These are phyloP conservation scores for Limnothrissa miodon DNA, from an alignment of 2,113 vertebrate species.

Conservation along the genomic window DNA sequence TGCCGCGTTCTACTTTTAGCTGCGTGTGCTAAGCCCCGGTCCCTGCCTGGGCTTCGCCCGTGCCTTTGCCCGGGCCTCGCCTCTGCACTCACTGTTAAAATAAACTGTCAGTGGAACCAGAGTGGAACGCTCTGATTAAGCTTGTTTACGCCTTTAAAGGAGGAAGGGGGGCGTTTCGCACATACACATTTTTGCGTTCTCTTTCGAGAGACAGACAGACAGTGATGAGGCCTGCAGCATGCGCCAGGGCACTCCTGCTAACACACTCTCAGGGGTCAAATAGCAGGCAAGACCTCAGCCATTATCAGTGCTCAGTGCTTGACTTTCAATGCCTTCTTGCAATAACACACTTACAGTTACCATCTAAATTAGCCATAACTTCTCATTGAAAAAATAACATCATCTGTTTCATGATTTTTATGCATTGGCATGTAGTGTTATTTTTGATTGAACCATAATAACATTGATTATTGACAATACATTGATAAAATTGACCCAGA, in stretches of 20 bases:
- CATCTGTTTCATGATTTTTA: neutral
- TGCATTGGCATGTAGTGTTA: neutral
- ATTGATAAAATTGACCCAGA: too few species aligned
- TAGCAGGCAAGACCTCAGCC: conserved; percentile 5
- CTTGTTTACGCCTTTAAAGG: conserved; percentile 50
- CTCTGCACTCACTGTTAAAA: conserved; percentile 38
- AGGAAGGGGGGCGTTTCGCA: neutral
- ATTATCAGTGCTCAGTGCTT: neutral
- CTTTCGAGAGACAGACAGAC: conserved; percentile 12
- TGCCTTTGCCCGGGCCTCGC: conserved; percentile 22
- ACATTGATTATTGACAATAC: neutral
- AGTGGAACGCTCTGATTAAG: conserved; percentile 51
- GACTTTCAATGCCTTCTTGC: neutral
- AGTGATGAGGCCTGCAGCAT: neutral
- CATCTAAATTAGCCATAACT: neutral
- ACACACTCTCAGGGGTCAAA: neutral
- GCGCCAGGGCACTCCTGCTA: neutral
- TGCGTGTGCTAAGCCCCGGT: conserved; percentile 26
- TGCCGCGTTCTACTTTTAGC: conserved; percentile 12
- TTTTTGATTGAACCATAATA: neutral
- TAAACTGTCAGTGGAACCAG: conserved; percentile 53
- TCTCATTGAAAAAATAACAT: neutral
- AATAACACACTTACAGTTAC: neutral
- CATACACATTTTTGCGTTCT: conserved; percentile 39
- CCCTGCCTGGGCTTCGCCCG: conserved; percentile 4